These are phyloP conservation scores for Tinamus major DNA, from an alignment of 2,797 vertebrate species.

Conservation along the genomic window DNA sequence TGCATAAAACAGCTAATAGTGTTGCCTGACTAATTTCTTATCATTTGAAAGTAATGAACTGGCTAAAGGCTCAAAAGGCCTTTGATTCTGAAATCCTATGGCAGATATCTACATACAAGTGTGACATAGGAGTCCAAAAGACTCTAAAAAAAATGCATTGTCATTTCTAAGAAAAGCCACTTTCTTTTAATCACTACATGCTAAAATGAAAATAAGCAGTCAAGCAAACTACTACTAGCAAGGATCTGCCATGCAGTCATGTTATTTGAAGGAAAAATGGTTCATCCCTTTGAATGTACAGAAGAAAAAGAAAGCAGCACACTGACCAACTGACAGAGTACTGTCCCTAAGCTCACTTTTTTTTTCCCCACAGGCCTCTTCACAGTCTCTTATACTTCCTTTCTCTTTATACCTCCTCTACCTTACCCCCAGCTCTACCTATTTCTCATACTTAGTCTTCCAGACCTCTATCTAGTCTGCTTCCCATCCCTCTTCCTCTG, in stretches of 20 bases:
- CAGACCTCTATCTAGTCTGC: neutral
- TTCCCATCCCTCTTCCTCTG: neutral
- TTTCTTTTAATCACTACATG: neutral
- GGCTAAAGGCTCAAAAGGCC: neutral
- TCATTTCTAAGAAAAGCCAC: neutral
- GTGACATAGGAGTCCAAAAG: neutral
- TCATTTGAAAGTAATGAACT: neutral
- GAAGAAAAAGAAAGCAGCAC: neutral
- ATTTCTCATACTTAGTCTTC: fast-evolving
- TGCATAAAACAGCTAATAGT: neutral
- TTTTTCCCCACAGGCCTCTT: neutral
- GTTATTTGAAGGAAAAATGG: neutral
- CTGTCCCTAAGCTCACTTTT: neutral
- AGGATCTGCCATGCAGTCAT: neutral
- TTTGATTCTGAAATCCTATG: neutral
- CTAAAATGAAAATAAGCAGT: neutral
- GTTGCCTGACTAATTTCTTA: neutral
- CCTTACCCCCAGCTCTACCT: neutral
- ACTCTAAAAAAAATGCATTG: neutral
- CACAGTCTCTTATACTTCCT: neutral
- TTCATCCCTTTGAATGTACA: neutral
- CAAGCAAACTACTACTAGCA: neutral
- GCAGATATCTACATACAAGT: neutral
- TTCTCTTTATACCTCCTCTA: too few relatives aligned
- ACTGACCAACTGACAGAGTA: neutral